A percentile compares a stretch with the other conserved stretches of the same genome.
Conservation (phyloP, 1,140 invertebrate genomes). For the Triops longicaudatus region DNA sequence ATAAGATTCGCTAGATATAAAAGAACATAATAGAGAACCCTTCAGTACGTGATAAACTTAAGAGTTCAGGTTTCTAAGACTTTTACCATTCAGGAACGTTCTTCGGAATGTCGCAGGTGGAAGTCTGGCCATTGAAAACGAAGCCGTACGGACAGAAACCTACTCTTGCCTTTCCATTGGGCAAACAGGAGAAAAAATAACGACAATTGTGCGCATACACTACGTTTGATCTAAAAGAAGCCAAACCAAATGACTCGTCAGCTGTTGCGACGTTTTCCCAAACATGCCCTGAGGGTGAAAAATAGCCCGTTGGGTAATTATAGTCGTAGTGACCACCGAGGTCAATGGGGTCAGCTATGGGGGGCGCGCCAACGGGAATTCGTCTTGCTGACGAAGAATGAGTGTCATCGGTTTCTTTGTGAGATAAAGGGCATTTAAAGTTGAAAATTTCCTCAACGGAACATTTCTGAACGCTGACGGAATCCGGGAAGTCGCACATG, state of each 20-base stretch:
- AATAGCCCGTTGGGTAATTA: background rate
- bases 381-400: background rate
- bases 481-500: background rate
- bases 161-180: background rate
- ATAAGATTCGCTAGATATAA: background rate
- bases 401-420: background rate
- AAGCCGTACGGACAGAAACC: background rate
- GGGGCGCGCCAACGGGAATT: background rate
- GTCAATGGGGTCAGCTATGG: background rate
- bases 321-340: background rate
- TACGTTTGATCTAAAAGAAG: background rate
- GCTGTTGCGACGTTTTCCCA: background rate
- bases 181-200: background rate
- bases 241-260: background rate
- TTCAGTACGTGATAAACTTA: background rate
- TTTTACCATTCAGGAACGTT: constrained; percentile 15
- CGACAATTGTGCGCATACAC: background rate
- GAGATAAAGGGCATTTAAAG: background rate
- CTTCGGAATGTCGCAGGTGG: background rate
- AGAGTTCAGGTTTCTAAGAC: background rate
- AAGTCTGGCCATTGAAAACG: background rate
- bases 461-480: background rate
- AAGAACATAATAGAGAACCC: background rate
- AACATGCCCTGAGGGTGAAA: background rate
- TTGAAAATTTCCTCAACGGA: background rate